Base-by-base conservation (phyloP, 2,797 vertebrate genomes). In the Parauchenoglanis ngamensis region DNA sequence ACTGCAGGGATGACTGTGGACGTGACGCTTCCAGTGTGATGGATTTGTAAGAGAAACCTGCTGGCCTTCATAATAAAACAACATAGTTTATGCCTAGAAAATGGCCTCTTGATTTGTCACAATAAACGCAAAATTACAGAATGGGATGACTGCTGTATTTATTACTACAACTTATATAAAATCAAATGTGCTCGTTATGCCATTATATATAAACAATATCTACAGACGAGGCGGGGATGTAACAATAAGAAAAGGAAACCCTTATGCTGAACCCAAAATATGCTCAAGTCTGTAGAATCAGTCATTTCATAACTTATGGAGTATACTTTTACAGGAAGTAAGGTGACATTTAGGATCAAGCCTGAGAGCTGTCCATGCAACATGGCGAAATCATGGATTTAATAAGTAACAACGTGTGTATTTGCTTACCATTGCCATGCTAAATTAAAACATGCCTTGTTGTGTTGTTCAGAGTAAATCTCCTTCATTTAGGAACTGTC, bases 31-130 rank as follows among this genome's bases (percentile, higher is more conserved):
- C 89, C 76, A 44, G 92, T 28, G 76, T 83, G 21, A 82, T 82
- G 91, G 56, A 93, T 88, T 90, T 87, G 92, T 78, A 91, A 84
- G 35, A 96, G 90, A 79, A 91, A 91, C 85, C 90, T 92, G 65
- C 83, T 35, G 78, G 89, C 87, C 87, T 88, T 95, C 94, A 96
- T 96, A 83, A 76, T 91, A 0, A 70, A 31, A 61, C 86, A 88
- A 91, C 31, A 75, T 25, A 19, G 17, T 57, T 59, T 59, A 79
- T 88, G 52, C 7, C 59, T 8, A 83, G 52, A 67, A 61, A 56
- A 28, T 44, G 19, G 6, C 19, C 8, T n/a, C 2, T 6, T 13
- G 12, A 28, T 61, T 61, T 82, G 59, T 46, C 35, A 63, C 7
- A 28, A n/a, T 7, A 80, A 35, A 65, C 8, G 6, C 2, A 65